Evolutionary conservation across 2,888 invertebrate genomes (phyloP).

Genomic region (Agonopterix heracliana): DNA sequence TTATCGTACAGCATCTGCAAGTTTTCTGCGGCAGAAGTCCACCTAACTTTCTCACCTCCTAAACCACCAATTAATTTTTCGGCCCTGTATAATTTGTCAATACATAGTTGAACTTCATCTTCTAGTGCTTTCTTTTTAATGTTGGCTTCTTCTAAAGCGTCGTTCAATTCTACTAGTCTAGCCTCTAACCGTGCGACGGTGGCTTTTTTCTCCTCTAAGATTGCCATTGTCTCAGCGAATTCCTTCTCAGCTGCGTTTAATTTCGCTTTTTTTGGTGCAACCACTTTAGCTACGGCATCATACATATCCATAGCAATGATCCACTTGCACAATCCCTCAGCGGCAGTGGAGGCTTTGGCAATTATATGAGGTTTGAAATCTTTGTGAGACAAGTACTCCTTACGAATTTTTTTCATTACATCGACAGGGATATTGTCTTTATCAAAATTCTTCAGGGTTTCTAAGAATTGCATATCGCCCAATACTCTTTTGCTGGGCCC

Average conservation of each 20-base stretch:
- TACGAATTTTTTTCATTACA: slow-evolving; percentile 84
- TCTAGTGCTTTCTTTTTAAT: slow-evolving; percentile 81
- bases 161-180: slow-evolving; percentile 82
- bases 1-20: slow-evolving; percentile 86
- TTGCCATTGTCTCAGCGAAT: slow-evolving; percentile 88
- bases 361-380: slow-evolving; percentile 88
- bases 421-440: slow-evolving; percentile 87
- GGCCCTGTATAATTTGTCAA: slow-evolving; percentile 88
- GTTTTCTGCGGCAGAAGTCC: slow-evolving; percentile 86
- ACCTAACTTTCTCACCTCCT: slow-evolving; percentile 91
- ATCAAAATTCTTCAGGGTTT: slow-evolving; percentile 85
- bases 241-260: slow-evolving; percentile 87
- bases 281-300: slow-evolving; percentile 87
- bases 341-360: slow-evolving; percentile 94
- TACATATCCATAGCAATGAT: slow-evolving; percentile 93
- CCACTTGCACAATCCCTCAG: slow-evolving; percentile 95
- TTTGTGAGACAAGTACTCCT: slow-evolving; percentile 84
- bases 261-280: slow-evolving; percentile 91
- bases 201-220: slow-evolving; percentile 88
- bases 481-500: slow-evolving; percentile 88
- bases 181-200: slow-evolving; percentile 86
- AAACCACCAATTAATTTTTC: slow-evolving; percentile 92
- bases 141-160: slow-evolving; percentile 80
- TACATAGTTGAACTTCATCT: slow-evolving; percentile 86
- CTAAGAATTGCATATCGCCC: slow-evolving; percentile 88